phyloP scores from a whole-genome alignment of 2,113 vertebrate genomes.

The Trematocara variabile region DNA sequence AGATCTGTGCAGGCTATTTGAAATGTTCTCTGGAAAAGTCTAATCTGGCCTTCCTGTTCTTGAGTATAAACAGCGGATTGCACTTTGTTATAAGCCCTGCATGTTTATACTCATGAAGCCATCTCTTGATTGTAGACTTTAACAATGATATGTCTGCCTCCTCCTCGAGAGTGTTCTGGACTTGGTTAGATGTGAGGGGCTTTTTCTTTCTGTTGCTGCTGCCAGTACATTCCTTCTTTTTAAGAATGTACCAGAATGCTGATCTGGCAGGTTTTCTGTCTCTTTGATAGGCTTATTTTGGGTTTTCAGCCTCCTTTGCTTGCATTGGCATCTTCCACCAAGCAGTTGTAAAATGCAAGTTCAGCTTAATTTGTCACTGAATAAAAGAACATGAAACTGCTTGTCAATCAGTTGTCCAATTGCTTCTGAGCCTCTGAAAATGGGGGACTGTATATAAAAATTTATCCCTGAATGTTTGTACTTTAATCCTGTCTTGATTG shows the following conservation, averaged over 20 bases:
- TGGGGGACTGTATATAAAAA: neutral
- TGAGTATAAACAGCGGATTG: neutral
- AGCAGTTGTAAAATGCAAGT: neutral
- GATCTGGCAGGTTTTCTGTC: neutral
- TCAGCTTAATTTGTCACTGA: neutral
- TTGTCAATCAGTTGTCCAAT: neutral
- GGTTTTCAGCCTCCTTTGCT: neutral
- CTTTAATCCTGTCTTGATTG: neutral
- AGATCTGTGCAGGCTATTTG: neutral
- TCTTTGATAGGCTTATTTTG: neutral
- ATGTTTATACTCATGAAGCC: neutral
- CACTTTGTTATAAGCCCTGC: neutral
- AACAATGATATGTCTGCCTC: neutral
- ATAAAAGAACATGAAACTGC: neutral
- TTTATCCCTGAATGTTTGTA: fast-evolving
- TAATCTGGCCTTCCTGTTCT: neutral
- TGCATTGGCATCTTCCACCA: neutral
- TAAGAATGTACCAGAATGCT: neutral
- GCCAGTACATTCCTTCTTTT: neutral
- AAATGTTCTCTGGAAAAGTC: neutral
- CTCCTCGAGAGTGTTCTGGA: neutral
- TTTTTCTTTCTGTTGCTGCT: neutral
- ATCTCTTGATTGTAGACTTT: neutral
- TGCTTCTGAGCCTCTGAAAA: neutral
- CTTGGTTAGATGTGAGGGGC: neutral